A percentile compares a stretch with the other conserved stretches of the same genome.
Evolutionary conservation across 2,113 vertebrate genomes (phyloP).

Genomic region (Cynoglossus semilaevis): DNA sequence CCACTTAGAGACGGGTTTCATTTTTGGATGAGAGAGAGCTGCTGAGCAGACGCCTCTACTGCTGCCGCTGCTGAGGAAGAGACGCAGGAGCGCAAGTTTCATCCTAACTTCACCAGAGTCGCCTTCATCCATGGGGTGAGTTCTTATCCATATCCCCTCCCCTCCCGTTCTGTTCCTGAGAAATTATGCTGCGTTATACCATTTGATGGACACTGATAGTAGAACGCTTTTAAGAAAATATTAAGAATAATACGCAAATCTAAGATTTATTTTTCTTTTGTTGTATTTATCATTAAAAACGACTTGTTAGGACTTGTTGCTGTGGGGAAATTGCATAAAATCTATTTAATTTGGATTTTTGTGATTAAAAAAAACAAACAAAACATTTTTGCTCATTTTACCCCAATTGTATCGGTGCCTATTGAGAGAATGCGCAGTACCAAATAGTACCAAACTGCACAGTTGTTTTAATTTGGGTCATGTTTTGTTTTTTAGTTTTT

Average conservation of each 20-base stretch:
- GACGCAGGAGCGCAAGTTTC: slow-evolving; percentile 53
- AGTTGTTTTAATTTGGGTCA: too few relatives aligned
- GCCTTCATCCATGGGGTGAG: slow-evolving; percentile 63
- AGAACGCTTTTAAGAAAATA: too few relatives aligned
- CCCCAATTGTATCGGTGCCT: too few relatives aligned
- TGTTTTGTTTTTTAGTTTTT: too few relatives aligned
- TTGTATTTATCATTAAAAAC: too few relatives aligned
- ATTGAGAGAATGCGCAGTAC: too few relatives aligned
- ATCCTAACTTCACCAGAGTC: slow-evolving; percentile 53
- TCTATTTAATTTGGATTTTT: too few relatives aligned
- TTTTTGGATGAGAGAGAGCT: slow-evolving; percentile 26
- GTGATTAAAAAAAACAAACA: too few relatives aligned
- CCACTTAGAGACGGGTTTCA: slow-evolving; percentile 48
- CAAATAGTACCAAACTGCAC: too few relatives aligned
- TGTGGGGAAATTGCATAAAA: slow-evolving; percentile 9
- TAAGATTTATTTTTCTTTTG: neutral
- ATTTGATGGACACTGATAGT: too few relatives aligned
- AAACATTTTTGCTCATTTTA: too few relatives aligned
- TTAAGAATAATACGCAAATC: neutral
- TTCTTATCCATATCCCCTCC: slow-evolving; percentile 14
- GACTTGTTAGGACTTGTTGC: slow-evolving; percentile 58
- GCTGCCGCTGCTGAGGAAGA: slow-evolving; percentile 23
- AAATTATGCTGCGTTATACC: neutral
- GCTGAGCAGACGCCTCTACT: neutral
- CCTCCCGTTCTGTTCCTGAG: neutral